Conservation (phyloP, 30 jellyfish, hydroid and myxozoan genomes). For the Rhopilema esculentum region DNA sequence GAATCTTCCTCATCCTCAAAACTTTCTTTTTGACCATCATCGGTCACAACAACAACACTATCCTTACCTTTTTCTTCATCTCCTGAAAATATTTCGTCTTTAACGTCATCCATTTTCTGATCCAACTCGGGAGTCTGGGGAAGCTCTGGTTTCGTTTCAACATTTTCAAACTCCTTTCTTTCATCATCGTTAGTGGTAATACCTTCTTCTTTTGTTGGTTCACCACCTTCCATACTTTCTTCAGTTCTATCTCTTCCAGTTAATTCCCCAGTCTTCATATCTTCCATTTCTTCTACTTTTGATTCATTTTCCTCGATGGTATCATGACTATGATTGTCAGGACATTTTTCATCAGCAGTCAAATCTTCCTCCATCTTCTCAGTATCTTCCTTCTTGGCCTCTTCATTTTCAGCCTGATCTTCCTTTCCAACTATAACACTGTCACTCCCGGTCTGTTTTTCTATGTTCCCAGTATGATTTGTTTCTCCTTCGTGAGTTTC, state of each 20-base stretch:
- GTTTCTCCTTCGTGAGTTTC: background rate
- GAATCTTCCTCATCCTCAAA: background rate
- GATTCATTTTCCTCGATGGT: background rate
- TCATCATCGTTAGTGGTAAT: background rate
- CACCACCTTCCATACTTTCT: background rate
- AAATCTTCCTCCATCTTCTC: background rate
- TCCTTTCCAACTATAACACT: background rate
- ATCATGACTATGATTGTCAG: background rate
- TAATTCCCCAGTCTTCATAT: background rate
- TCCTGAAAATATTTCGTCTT: background rate
- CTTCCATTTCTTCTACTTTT: background rate
- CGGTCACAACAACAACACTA: background rate
- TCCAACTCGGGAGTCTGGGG: background rate
- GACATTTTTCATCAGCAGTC: background rate
- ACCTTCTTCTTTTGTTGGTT: background rate
- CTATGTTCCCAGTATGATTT: background rate
- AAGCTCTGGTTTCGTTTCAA: background rate
- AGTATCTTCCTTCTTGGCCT: background rate
- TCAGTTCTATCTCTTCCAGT: background rate
- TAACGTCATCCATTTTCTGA: background rate
- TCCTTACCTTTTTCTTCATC: background rate
- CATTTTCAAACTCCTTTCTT: background rate
- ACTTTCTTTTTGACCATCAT: slow-evolving; percentile 9
- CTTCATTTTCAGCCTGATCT: slow-evolving; percentile 11
- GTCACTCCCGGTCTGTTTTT: background rate